These are phyloP conservation scores for Parotia lawesii DNA, from an alignment of 2,113 vertebrate species.

Conservation along the genomic window DNA sequence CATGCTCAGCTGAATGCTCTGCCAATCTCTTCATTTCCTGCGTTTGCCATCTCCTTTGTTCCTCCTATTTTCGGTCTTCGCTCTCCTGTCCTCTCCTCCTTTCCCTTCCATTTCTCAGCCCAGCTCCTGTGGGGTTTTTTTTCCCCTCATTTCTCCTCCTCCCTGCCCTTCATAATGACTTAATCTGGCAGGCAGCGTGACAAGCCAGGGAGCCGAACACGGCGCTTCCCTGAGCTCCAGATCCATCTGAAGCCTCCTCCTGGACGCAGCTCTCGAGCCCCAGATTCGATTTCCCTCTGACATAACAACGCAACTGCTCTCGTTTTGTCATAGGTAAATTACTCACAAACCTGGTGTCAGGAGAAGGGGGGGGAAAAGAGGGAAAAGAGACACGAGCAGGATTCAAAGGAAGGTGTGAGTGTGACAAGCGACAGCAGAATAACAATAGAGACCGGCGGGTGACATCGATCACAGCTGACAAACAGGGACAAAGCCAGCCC, in stretches of 20 bases:
- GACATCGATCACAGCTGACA: slow-evolving; percentile 67
- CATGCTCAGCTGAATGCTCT: background rate
- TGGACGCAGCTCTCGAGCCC: slow-evolving; percentile 65
- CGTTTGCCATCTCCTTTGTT: background rate
- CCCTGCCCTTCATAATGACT: slow-evolving; percentile 68
- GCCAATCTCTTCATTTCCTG: background rate
- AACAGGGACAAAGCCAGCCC: slow-evolving; percentile 50
- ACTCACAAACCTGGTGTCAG: slow-evolving; percentile 55
- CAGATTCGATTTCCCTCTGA: slow-evolving; percentile 77
- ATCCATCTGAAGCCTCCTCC: slow-evolving; percentile 71
- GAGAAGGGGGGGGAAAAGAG: background rate
- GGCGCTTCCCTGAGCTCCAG: slow-evolving; percentile 46
- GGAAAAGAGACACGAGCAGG: background rate
- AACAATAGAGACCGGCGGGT: slow-evolving; percentile 52
- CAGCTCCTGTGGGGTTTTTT: slow-evolving; percentile 11
- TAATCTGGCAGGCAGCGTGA: slow-evolving; percentile 69
- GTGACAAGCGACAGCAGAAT: slow-evolving; percentile 54
- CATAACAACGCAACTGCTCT: slow-evolving; percentile 75
- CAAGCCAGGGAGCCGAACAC: slow-evolving; percentile 55
- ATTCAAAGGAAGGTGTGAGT: slow-evolving; percentile 45
- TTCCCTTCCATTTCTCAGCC: background rate
- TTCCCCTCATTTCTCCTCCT: slow-evolving; percentile 35
- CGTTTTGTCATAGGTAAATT: slow-evolving; percentile 75
- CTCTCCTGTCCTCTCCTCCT: background rate
- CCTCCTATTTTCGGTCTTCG: background rate